phyloP scores from a whole-genome alignment of 2,113 vertebrate genomes.

The Isichthys henryi region DNA sequence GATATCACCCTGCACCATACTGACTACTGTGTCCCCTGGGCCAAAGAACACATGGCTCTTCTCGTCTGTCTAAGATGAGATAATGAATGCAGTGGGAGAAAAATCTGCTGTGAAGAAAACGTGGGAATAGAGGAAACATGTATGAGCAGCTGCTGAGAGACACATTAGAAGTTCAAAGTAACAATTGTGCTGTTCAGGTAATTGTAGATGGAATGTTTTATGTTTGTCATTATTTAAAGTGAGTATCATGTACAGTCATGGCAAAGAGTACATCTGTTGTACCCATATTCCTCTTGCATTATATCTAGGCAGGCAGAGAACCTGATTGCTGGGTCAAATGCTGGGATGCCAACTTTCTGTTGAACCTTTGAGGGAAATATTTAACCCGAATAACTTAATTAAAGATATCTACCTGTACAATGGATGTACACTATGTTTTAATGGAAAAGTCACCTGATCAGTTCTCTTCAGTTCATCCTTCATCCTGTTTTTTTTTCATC shows the following conservation, averaged over 20 bases:
- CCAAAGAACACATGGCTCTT: not conserved
- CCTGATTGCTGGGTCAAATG: not conserved
- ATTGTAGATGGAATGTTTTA: not conserved
- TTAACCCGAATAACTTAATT: not conserved
- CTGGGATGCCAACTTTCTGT: not conserved
- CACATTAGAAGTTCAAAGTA: not conserved
- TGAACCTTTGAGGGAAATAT: not conserved
- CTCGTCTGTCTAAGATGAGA: not conserved
- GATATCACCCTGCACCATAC: not conserved
- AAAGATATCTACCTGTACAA: not conserved
- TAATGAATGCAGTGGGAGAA: not conserved
- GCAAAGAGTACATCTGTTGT: not conserved
- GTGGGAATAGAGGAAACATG: not conserved
- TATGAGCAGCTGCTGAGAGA: not conserved
- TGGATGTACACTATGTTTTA: not conserved
- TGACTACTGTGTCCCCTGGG: not conserved
- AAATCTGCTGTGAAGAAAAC: not conserved
- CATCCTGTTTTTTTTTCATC: not conserved
- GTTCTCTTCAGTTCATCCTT: not conserved
- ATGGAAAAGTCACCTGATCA: not conserved
- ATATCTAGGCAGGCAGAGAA: not conserved
- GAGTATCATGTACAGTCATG: not conserved
- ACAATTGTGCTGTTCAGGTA: not conserved
- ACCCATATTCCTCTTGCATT: not conserved
- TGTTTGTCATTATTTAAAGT: not conserved